Evolutionary conservation across 2,113 vertebrate genomes (phyloP).

Genomic region (Eretmochelys imbricata): DNA sequence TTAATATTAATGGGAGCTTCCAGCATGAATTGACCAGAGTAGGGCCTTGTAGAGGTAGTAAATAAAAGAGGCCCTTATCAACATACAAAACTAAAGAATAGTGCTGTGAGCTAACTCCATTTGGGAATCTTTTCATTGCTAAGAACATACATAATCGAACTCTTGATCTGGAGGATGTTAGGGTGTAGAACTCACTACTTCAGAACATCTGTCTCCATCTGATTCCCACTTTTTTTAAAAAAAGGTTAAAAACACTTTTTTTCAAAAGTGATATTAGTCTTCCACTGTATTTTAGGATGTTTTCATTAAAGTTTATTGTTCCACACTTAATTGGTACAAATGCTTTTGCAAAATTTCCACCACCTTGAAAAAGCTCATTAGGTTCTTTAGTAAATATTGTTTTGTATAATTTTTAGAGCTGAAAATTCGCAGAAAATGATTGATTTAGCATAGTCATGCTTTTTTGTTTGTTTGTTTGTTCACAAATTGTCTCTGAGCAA

Average conservation of each 20-base stretch:
- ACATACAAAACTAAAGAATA: constrained; percentile 13
- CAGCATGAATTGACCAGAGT: constrained; percentile 8
- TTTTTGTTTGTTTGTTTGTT: neutral
- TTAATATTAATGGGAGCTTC: neutral
- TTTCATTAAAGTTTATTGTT: neutral
- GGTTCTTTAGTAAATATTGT: neutral
- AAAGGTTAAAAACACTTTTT: neutral
- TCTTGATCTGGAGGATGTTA: neutral
- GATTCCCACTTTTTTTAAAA: neutral
- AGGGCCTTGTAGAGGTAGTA: neutral
- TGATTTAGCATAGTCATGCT: neutral
- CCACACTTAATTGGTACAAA: neutral
- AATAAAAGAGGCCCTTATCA: neutral
- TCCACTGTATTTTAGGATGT: neutral
- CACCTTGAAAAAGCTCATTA: neutral
- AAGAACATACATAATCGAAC: neutral
- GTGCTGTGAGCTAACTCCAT: neutral
- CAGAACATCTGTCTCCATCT: neutral
- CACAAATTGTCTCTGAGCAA: neutral
- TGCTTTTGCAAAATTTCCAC: neutral
- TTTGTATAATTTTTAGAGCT: neutral
- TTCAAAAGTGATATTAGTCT: neutral
- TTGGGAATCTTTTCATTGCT: neutral
- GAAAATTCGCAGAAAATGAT: neutral
- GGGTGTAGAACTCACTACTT: neutral